These are phyloP conservation scores for Aporrectodea caliginosa DNA, from an alignment of 1,140 invertebrate species.

Conservation along the genomic window DNA sequence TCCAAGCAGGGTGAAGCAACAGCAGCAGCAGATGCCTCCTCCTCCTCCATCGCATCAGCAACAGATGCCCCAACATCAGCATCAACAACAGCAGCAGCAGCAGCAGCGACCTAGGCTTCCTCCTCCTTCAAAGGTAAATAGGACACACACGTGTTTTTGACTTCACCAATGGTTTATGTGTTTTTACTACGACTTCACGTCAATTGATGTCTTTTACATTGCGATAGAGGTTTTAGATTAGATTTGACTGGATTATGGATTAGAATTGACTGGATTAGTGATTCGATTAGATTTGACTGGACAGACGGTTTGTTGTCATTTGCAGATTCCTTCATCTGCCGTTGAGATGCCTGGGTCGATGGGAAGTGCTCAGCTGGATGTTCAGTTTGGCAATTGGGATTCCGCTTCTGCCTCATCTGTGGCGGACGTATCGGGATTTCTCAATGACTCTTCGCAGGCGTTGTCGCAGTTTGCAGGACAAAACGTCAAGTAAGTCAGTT, in stretches of 20 bases:
- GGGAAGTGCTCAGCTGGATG: conserved; percentile 76
- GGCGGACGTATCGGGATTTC: background rate
- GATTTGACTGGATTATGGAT: too few relatives aligned
- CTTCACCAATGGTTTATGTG: too few relatives aligned
- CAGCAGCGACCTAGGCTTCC: conserved; percentile 75
- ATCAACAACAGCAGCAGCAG: conserved; percentile 60
- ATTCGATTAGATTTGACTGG: too few relatives aligned
- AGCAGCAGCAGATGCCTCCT: conserved; percentile 36
- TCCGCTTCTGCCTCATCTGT: conserved; percentile 60
- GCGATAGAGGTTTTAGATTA: conserved; percentile 12
- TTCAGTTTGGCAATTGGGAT: conserved; percentile 88
- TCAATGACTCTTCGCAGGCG: background rate
- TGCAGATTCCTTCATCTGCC: conserved; percentile 80
- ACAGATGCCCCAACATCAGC: conserved; percentile 26
- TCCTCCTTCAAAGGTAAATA: conserved; percentile 82
- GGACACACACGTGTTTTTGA: too few relatives aligned
- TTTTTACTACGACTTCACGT: too few relatives aligned
- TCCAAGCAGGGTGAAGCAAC: conserved; percentile 29
- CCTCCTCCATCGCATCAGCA: too few relatives aligned
- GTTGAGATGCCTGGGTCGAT: conserved; percentile 91
- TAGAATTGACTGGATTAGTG: too few relatives aligned
- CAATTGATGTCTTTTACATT: background rate
- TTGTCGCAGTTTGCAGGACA: background rate
- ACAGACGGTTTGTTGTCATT: conserved; percentile 40
- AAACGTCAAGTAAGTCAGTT: background rate